Conservation (phyloP, 2,797 vertebrate species). For the Melopsittacus undulatus region DNA sequence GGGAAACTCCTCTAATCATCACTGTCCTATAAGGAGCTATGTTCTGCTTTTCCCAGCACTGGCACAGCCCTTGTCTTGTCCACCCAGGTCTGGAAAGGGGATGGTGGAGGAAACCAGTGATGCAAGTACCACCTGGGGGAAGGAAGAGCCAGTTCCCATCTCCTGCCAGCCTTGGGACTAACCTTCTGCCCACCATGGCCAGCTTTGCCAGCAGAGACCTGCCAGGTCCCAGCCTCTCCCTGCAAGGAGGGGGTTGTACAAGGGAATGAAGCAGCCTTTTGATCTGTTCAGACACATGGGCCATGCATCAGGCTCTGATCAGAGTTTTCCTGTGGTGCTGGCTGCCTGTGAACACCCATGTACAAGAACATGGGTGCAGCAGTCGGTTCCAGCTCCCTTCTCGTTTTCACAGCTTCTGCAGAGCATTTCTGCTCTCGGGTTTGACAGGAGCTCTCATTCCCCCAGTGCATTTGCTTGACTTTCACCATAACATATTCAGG, state of each 20-base stretch:
- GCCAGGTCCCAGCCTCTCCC: accelerated
- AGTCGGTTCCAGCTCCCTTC: background rate
- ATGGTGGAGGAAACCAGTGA: accelerated
- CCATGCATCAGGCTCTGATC: accelerated
- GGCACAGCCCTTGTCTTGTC: accelerated
- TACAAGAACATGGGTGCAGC: accelerated
- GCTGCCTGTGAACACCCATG: background rate
- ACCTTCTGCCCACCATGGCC: accelerated
- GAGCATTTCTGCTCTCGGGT: background rate
- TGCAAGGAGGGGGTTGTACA: accelerated
- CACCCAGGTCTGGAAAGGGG: background rate
- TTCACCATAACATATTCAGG: background rate
- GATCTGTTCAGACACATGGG: background rate
- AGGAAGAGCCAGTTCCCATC: background rate
- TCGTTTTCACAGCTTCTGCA: accelerated
- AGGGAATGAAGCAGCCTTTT: accelerated
- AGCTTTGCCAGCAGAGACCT: background rate
- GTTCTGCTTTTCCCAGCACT: background rate
- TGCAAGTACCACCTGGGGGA: accelerated
- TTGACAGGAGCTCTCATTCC: conserved; percentile 1
- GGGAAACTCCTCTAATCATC: accelerated
- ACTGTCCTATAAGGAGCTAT: accelerated
- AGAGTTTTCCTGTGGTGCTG: accelerated
- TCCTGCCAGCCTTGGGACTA: background rate
- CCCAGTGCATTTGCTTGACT: background rate